Base-by-base conservation (phyloP, 2,797 vertebrate genomes). In the Tangara arthus region DNA sequence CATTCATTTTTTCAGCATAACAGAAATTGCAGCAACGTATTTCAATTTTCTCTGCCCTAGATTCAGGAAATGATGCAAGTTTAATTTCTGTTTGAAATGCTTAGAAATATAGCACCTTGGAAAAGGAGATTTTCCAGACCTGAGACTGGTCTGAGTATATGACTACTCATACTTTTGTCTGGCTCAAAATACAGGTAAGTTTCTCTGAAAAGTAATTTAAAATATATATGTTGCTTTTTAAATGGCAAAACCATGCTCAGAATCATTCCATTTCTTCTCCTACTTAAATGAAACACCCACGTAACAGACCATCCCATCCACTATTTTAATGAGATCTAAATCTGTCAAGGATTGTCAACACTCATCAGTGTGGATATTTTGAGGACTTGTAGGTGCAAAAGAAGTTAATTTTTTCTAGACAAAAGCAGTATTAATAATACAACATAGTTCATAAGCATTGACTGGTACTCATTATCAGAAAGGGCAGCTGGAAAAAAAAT, bases 321-420 rank as follows among this genome's bases (percentile, higher is more conserved):
- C 89, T 94, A 27, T 82, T 94, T 93, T 94, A 94, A 93, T 15
- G 21, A 94, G 91, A 83, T 78, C 89, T 92, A 90, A 95, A 92
- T 94, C 82, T 91, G 89, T 94, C 85, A 85, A 82, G 39, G 46
- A 61, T 57, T 91, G 91, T 91, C 94, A 88, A 68, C 76, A 44
- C 37, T 53, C 42, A 55, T 84, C 75, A 59, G 28, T 12, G 16
- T 13, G n/a, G 61, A 35, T 78, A 71, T 93, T 83, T 77, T 41
- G 60, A 88, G 87, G 79, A 60, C 53, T 50, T 90, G 66, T 61
- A 94, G 69, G 88, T 78, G 49, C 15, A 6, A 46, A 80, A 73
- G 42, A 81, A 75, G 21, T 77, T 76, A n/a, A 34, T 73, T 75
- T 70, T 80, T 56, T 85, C 59, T 39, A 77, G 68, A 65, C 30